Percentiles rank a stretch among this genome's conserved stretches.
Conservation (phyloP, 2,888 invertebrate species). For the Digitonthophagus gazella region DNA sequence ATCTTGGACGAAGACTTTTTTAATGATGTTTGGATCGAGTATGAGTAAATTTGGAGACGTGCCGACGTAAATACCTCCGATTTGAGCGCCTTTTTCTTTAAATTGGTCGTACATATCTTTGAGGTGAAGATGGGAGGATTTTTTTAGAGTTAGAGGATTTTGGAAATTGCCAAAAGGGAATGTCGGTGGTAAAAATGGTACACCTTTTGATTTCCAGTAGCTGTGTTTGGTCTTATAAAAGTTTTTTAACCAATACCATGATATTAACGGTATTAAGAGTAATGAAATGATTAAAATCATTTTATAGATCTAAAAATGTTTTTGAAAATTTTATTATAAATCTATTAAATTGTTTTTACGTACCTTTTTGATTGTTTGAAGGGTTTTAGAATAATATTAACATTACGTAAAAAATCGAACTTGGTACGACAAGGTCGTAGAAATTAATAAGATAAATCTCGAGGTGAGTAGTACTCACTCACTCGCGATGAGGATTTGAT, state of each 20-base stretch:
- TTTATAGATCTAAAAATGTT: background rate
- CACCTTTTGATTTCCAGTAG: slow-evolving; percentile 21
- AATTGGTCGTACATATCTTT: slow-evolving; percentile 19
- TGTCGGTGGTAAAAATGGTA: slow-evolving; percentile 17
- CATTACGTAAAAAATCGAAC: too few relatives aligned
- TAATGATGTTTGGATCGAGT: slow-evolving; percentile 28
- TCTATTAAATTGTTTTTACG: too few relatives aligned
- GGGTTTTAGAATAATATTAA: too few relatives aligned
- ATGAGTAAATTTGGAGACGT: slow-evolving; percentile 32
- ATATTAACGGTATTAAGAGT: background rate
- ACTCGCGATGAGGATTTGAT: too few relatives aligned
- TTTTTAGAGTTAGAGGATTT: slow-evolving; percentile 2
- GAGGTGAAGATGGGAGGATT: background rate
- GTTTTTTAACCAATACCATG: background rate
- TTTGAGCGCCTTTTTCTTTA: background rate
- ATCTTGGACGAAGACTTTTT: slow-evolving; percentile 56
- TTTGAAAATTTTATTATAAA: too few relatives aligned
- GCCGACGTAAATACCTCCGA: slow-evolving; percentile 14
- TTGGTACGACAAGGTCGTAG: too few relatives aligned
- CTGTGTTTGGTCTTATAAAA: slow-evolving; percentile 18
- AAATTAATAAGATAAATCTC: too few relatives aligned
- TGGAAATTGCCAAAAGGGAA: slow-evolving; percentile 22
- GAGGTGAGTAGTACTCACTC: too few relatives aligned
- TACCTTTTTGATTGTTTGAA: too few relatives aligned
- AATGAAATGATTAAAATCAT: background rate